A percentile compares a stretch with the other conserved stretches of the same genome.
These are phyloP conservation scores for Nomada ruficornis DNA, from an alignment of 2,888 invertebrate genomes.

Conservation along the genomic window DNA sequence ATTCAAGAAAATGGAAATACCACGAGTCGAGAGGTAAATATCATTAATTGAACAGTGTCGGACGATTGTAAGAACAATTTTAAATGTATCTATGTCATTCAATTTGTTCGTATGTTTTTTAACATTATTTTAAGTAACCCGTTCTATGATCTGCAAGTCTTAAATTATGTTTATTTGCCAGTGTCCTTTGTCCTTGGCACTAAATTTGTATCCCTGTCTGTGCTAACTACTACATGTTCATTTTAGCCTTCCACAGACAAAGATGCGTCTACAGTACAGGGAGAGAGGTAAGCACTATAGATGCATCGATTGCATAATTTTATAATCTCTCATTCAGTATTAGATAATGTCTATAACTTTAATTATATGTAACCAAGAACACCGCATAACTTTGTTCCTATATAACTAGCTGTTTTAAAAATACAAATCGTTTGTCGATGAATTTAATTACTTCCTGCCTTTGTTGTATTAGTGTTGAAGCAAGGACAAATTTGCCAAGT, in stretches of 20 bases:
- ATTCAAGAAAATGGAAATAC: constrained; percentile 82
- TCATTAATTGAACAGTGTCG: neutral
- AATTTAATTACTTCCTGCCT: constrained; percentile 12
- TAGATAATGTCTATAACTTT: constrained; percentile 32
- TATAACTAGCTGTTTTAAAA: constrained; percentile 21
- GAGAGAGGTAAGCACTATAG: constrained; percentile 76
- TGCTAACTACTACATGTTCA: constrained; percentile 57
- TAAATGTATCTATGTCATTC: constrained; percentile 17
- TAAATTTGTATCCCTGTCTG: constrained; percentile 62
- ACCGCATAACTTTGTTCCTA: neutral
- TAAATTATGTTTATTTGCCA: constrained; percentile 27
- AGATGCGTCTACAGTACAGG: constrained; percentile 74
- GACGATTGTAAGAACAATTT: neutral
- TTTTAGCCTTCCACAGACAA: constrained; percentile 82
- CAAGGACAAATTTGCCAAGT: constrained; percentile 73
- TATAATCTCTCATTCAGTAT: constrained; percentile 39
- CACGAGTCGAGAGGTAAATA: constrained; percentile 83
- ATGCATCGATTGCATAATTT: constrained; percentile 51
- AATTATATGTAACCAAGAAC: constrained; percentile 1
- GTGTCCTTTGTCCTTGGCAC: constrained; percentile 48
- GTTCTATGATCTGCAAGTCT: constrained; percentile 2
- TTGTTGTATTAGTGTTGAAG: constrained; percentile 73
- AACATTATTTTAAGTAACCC: neutral
- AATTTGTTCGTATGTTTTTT: neutral
- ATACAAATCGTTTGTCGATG: constrained; percentile 22